Conservation (phyloP, 2,888 invertebrate genomes). For the Diachrysia chrysitis region DNA sequence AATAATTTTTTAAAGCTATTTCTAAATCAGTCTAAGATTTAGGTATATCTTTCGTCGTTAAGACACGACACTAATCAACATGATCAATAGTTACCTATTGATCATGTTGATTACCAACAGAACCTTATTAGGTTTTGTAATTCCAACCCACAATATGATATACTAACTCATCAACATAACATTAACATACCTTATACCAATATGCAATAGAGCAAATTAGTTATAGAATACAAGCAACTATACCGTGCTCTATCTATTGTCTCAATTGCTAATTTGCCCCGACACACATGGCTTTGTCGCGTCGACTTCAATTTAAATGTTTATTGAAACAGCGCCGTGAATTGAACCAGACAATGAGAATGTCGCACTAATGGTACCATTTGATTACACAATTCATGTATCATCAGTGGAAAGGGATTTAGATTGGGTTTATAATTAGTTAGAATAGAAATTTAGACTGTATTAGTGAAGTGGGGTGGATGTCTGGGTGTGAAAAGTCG, state of each 20-base stretch:
- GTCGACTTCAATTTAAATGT: conserved; percentile 56
- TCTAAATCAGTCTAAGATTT: no score
- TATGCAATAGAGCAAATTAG: conserved; percentile 8
- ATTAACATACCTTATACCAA: conserved; percentile 45
- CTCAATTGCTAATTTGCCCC: conserved; percentile 53
- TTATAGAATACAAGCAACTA: not conserved
- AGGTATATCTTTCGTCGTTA: no score
- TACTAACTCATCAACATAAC: conserved; percentile 21
- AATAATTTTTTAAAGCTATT: no score
- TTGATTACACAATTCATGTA: conserved; percentile 54
- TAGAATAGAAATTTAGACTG: conserved; percentile 16
- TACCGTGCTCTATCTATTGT: conserved; percentile 30
- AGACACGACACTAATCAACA: no score
- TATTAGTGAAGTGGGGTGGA: conserved; percentile 18
- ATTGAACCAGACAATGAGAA: conserved; percentile 49
- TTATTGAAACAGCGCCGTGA: conserved; percentile 54
- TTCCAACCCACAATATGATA: not conserved
- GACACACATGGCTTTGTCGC: conserved; percentile 52
- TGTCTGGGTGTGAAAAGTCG: no score
- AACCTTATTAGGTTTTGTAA: no score
- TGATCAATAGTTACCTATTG: no score
- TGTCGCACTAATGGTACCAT: conserved; percentile 58
- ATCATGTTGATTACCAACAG: no score
- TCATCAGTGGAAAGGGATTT: conserved; percentile 45
- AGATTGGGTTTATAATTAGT: conserved; percentile 39